phyloP scores from a whole-genome alignment of 1,140 invertebrate genomes.

The Luehdorfia chinensis region DNA sequence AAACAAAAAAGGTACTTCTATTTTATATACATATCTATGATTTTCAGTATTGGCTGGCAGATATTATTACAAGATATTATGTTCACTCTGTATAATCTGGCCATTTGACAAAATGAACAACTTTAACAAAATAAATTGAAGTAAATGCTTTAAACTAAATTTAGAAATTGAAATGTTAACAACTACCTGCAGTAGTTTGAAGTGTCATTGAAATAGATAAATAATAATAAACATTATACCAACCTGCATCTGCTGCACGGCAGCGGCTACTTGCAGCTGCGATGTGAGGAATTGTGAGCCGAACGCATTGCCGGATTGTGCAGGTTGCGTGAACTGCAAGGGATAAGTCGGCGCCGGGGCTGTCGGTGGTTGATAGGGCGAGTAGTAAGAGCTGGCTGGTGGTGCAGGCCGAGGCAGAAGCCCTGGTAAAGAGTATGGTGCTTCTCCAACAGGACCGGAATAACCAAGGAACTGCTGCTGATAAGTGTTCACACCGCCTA shows the following conservation, averaged over 20 bases:
- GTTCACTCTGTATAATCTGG: too few species aligned
- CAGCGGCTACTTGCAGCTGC: constrained; percentile 63
- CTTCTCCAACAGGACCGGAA: constrained; percentile 64
- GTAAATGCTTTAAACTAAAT: too few species aligned
- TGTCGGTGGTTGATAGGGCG: constrained; percentile 59
- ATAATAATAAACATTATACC: too few species aligned
- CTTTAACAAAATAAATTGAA: too few species aligned
- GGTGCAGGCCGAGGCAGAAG: constrained; percentile 65
- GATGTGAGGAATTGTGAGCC: constrained; percentile 64
- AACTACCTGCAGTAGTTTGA: too few species aligned
- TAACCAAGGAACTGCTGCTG: constrained; percentile 72
- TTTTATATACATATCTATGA: too few species aligned
- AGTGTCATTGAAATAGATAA: too few species aligned
- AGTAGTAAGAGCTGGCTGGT: constrained; percentile 61
- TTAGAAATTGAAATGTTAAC: too few species aligned
- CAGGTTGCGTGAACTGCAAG: constrained; percentile 65
- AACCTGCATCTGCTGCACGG: constrained; percentile 71
- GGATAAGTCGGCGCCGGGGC: constrained; percentile 66
- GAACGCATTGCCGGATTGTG: constrained; percentile 55
- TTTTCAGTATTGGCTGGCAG: too few species aligned
- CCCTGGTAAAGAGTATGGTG: constrained; percentile 57
- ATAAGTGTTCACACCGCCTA: constrained; percentile 62
- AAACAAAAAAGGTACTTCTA: too few species aligned
- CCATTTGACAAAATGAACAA: too few species aligned
- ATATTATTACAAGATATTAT: too few species aligned